phyloP scores from a whole-genome alignment of 2,797 vertebrate genomes.

The Pipistrellus kuhlii region DNA sequence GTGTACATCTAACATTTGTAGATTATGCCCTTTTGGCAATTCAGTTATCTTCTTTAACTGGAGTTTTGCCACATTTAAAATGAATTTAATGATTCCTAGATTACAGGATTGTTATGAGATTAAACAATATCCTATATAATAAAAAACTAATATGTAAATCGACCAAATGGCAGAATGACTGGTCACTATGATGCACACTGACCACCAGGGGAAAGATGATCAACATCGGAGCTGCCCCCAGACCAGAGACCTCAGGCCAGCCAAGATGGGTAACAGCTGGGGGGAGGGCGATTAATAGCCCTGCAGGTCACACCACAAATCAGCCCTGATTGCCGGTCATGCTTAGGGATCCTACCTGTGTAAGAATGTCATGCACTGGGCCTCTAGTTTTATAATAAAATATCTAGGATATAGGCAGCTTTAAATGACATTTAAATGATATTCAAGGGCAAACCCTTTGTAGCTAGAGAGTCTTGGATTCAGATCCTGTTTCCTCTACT shows the following conservation, averaged over 20 bases:
- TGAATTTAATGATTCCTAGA: neutral
- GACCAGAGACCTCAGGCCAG: no score
- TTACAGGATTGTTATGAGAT: neutral
- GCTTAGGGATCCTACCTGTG: no score
- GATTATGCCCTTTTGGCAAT: neutral
- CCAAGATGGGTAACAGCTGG: no score
- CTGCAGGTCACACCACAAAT: no score
- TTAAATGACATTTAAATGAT: neutral
- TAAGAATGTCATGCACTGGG: no score
- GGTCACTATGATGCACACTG: no score
- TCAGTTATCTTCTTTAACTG: neutral
- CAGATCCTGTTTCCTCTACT: neutral
- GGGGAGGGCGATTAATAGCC: rapidly evolving
- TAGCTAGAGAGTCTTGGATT: neutral
- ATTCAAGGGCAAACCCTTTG: neutral
- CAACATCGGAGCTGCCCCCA: no score
- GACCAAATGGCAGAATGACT: no score
- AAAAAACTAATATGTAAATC: no score
- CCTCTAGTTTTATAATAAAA: constrained; percentile 5
- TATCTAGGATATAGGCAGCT: neutral
- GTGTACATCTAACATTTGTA: neutral
- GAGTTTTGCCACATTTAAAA: constrained; percentile 21
- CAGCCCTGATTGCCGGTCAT: no score
- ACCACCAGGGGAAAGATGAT: no score
- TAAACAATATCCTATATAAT: neutral